phyloP scores from a whole-genome alignment of 2,797 vertebrate genomes.

The Labroides dimidiatus region DNA sequence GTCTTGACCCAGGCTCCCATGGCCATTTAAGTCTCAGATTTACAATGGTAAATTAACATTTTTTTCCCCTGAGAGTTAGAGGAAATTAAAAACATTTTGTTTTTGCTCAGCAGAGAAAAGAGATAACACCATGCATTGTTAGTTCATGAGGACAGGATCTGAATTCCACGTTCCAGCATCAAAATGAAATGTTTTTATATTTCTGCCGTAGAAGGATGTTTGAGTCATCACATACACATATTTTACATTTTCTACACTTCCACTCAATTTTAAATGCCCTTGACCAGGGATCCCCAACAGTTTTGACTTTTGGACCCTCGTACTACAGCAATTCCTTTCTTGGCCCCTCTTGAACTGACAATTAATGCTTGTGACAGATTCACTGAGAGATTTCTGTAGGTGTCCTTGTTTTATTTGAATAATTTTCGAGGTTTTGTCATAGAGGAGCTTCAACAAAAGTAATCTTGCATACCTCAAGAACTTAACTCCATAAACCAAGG shows the following conservation, averaged over 20 bases:
- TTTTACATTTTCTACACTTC: constrained; percentile 10
- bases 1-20: constrained; percentile 41
- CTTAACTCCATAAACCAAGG: background rate
- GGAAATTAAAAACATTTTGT: constrained; percentile 45
- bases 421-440: background rate
- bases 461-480: accelerated
- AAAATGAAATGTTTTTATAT: constrained; percentile 40
- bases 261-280: constrained; percentile 19
- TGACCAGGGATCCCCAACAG: background rate
- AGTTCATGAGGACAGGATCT: constrained; percentile 30
- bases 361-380: background rate
- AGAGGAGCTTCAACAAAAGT: background rate
- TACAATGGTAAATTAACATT: constrained; percentile 37
- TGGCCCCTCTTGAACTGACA: background rate
- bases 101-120: constrained; percentile 13
- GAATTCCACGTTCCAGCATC: constrained; percentile 4
- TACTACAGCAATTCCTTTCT: background rate
- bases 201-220: constrained; percentile 21
- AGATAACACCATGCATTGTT: constrained; percentile 13
- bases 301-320: background rate
- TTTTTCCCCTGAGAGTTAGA: constrained; percentile 44
- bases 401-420: background rate
- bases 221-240: constrained; percentile 3
- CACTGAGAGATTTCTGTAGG: no score
- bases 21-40: constrained; percentile 49